Evolutionary conservation across 2,113 vertebrate species (phyloP).

Genomic region (Cygnus atratus): DNA sequence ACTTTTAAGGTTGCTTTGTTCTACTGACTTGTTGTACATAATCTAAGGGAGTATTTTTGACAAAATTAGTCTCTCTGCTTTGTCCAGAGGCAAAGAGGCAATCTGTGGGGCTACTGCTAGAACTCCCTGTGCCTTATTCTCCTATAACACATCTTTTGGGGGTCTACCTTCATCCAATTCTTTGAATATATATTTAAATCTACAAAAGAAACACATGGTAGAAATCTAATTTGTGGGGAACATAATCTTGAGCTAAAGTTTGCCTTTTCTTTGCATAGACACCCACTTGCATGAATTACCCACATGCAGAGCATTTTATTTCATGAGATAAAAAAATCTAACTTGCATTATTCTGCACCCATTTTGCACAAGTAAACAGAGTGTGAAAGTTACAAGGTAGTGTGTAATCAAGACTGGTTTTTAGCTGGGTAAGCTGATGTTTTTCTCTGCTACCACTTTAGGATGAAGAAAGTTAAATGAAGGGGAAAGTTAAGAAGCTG

Average conservation of each 20-base stretch:
- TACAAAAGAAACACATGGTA: not conserved
- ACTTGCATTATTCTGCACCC: not conserved
- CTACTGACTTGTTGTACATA: not conserved
- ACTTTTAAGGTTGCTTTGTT: not conserved
- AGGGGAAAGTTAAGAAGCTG: not conserved
- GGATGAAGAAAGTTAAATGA: not conserved
- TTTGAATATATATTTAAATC: not conserved
- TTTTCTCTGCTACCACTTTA: not conserved
- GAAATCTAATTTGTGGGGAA: not conserved
- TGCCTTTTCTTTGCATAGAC: not conserved
- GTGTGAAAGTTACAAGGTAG: not conserved
- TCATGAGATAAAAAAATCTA: not conserved
- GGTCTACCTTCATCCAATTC: not conserved
- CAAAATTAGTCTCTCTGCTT: not conserved
- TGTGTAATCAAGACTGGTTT: not conserved
- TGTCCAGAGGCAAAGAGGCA: not conserved
- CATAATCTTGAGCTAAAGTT: not conserved
- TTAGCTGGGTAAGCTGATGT: not conserved
- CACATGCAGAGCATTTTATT: not conserved
- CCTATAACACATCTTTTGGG: not conserved
- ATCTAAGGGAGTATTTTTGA: not conserved
- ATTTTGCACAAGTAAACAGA: not conserved
- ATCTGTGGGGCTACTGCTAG: not conserved
- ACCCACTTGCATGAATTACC: not conserved
- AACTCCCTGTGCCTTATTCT: not conserved